These are phyloP conservation scores for Lycorma delicatula DNA, from an alignment of 1,140 invertebrate genomes.

Conservation along the genomic window DNA sequence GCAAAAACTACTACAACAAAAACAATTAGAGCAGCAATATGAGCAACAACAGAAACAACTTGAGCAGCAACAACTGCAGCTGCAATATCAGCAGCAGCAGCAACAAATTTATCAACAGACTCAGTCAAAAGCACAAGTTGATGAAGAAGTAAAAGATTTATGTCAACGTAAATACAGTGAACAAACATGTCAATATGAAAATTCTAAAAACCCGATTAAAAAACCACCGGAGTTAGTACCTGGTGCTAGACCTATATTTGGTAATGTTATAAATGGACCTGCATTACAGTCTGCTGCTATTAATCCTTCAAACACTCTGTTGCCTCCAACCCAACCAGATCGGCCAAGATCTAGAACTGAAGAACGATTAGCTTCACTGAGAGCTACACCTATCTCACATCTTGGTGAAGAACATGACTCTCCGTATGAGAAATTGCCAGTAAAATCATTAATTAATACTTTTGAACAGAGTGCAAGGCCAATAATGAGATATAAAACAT, in stretches of 20 bases:
- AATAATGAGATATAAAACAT: conserved; percentile 46
- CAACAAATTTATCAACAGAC: too few relatives aligned
- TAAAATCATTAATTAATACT: conserved; percentile 51
- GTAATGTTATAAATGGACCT: conserved; percentile 2
- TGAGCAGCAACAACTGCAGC: too few relatives aligned
- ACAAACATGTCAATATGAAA: conserved; percentile 7
- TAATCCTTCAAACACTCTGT: conserved; percentile 10
- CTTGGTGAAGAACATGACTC: conserved; percentile 20
- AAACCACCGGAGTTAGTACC: conserved; percentile 34
- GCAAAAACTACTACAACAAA: too few relatives aligned
- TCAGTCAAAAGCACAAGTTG: too few relatives aligned
- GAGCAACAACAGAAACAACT: too few relatives aligned
- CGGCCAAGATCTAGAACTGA: background rate
- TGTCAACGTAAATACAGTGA: conserved; percentile 14
- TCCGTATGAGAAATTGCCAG: conserved; percentile 48
- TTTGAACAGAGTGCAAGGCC: conserved; percentile 52
- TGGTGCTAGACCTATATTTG: conserved; percentile 35
- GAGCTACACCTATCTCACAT: conserved; percentile 2
- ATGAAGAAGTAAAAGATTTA: conserved; percentile 25
- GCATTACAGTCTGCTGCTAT: background rate
- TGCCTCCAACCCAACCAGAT: conserved; percentile 3
- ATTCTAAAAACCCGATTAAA: conserved; percentile 30
- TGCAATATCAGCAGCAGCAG: too few relatives aligned
- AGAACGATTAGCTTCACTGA: background rate
- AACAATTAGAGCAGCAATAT: too few relatives aligned